phyloP scores from a whole-genome alignment of 1,140 invertebrate species.

The Apolygus lucorum region DNA sequence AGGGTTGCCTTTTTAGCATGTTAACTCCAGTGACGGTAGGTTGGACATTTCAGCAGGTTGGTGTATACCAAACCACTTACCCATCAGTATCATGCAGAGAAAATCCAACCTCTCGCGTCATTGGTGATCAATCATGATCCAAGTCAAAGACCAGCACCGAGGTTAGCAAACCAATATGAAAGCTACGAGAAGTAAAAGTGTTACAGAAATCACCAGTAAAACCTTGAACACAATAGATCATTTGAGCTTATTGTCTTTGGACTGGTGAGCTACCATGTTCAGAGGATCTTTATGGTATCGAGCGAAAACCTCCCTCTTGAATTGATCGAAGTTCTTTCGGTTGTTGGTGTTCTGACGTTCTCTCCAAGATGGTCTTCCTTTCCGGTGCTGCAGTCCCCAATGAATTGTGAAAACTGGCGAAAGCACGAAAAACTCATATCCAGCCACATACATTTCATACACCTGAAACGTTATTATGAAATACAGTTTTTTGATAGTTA shows the following conservation, averaged over 20 bases:
- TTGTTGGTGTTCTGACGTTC: conserved; percentile 78
- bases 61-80: no score
- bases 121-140: no score
- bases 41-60: no score
- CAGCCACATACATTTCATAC: conserved; percentile 87
- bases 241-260: conserved; percentile 24
- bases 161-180: no score
- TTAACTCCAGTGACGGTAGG: no score
- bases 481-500: no score
- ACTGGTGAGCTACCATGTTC: conserved; percentile 45
- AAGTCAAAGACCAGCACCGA: no score
- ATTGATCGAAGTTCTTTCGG: conserved; percentile 68
- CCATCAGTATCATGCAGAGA: no score
- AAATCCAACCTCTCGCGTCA: no score
- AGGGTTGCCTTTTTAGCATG: no score
- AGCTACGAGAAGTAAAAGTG: no score
- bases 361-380: conserved; percentile 66
- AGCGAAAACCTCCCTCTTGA: conserved; percentile 74
- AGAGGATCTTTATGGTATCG: conserved; percentile 61
- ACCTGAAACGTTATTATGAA: no score
- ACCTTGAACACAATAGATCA: background rate
- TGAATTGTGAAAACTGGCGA: conserved; percentile 85
- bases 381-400: conserved; percentile 73
- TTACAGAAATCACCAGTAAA: background rate
- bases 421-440: conserved; percentile 80